Evolutionary conservation across 2,888 invertebrate species (phyloP), one percentile per base, ranked within the genome.

Genomic region (Plusia festucae): DNA sequence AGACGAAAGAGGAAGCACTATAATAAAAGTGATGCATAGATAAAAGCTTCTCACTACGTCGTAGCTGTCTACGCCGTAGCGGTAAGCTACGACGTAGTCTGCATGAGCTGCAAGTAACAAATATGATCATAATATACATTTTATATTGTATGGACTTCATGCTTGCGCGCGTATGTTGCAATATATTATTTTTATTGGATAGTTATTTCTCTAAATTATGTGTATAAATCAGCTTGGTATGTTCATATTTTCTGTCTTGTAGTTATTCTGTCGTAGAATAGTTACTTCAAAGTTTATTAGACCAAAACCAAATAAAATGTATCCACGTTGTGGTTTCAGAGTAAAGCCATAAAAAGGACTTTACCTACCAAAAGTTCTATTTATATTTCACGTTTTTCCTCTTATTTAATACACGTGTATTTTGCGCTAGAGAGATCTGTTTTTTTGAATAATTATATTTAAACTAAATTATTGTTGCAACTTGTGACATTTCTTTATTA

Each of bases 11-110:
- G n/a, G n/a, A 20, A 20, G 20, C 46, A 49, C 46, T 2, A 8
- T 49, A 20, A 49, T 49, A 49, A 49, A 49, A 49, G 46, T 49
- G 46, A 20, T 49, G 46, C 46, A 49, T 20, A 20, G 46, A 9
- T 49, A 49, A 49, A 49, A 49, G 46, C 46, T 49, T 49, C 20
- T 20, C 20, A 20, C 18, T 49, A 49, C 46, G 18, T 20, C 46
- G 46, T 49, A 49, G 20, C 40, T 40, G 40, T 40, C 40, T 40
- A 40, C 40, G 7, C n/a, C n/a, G 40, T 40, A 40, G 40, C 40
- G 40, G 40, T 20, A 18, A 49, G 46, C 46, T 49, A 49, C 46
- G 46, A 11, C 46, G 46, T 49, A 49, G 46, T 20, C 18, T 49
- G 20, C 18, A 20, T 49, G 20, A 9, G 46, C 2, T 49, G 20